Percentiles rank a stretch among this genome's conserved stretches.
These are phyloP conservation scores for Eueremaeus valkanovi DNA, from an alignment of 2,888 invertebrate species.

Conservation along the genomic window DNA sequence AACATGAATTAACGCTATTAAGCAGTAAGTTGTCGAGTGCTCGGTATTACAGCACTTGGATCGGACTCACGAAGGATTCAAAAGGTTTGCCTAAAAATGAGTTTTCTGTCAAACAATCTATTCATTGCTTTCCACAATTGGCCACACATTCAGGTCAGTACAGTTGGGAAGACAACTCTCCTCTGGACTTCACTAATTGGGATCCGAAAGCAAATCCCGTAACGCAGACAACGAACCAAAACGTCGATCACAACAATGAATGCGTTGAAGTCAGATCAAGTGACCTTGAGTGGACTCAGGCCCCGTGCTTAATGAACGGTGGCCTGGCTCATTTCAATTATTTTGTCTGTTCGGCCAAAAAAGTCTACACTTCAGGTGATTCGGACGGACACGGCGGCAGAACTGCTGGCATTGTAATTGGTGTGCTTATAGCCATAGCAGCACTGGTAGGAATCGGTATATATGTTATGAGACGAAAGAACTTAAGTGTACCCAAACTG, in stretches of 20 bases:
- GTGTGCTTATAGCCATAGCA: too few species aligned
- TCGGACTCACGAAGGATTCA: background rate
- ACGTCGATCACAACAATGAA: background rate
- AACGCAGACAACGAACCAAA: background rate
- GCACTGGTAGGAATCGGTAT: too few species aligned
- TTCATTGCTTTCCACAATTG: too few species aligned
- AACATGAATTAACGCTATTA: background rate
- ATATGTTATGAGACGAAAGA: background rate
- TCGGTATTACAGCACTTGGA: background rate
- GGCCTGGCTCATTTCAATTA: background rate
- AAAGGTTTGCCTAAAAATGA: background rate
- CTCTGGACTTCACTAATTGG: constrained; percentile 10
- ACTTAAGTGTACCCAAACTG: background rate
- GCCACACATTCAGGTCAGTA: background rate
- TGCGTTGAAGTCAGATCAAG: background rate
- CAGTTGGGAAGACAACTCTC: background rate
- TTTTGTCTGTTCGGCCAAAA: too few species aligned
- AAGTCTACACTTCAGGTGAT: too few species aligned
- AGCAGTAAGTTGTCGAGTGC: background rate
- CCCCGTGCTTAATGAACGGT: background rate
- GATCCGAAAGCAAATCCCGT: background rate
- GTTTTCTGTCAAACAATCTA: too few species aligned
- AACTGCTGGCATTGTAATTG: too few species aligned
- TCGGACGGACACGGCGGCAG: background rate
- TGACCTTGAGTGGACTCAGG: background rate